phyloP scores from a whole-genome alignment of 2,888 invertebrate species.

The Platycnemis pennipes region DNA sequence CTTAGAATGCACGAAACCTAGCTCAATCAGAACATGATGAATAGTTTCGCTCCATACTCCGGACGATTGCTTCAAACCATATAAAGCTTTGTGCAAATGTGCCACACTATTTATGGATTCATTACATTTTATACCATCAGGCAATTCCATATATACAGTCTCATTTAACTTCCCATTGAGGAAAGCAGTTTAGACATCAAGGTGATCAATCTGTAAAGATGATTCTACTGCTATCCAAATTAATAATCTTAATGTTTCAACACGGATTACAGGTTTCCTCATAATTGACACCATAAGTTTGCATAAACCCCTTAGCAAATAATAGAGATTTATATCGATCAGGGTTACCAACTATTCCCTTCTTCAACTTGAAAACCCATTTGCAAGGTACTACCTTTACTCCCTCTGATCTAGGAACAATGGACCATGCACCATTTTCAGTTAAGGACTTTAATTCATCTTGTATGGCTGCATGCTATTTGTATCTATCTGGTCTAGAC shows the following conservation, averaged over 20 bases:
- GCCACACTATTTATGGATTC: not conserved
- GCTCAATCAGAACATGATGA: not conserved
- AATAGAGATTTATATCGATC: not conserved
- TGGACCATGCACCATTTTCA: not conserved
- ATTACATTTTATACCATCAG: not conserved
- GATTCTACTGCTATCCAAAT: not conserved
- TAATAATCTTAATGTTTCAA: not conserved
- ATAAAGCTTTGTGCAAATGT: not conserved
- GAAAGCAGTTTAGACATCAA: not conserved
- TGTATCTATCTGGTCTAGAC: not conserved
- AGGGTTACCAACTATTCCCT: not conserved
- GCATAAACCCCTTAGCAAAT: not conserved
- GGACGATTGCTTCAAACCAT: not conserved
- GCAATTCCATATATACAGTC: too few relatives aligned
- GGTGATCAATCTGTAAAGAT: not conserved
- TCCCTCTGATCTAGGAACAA: slow-evolving; percentile 1
- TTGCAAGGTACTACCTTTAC: not conserved
- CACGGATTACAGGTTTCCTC: not conserved
- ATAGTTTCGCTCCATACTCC: not conserved
- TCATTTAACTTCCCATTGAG: too few relatives aligned
- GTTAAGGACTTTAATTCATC: not conserved
- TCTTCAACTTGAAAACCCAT: not conserved
- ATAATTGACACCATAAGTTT: not conserved
- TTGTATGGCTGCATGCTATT: not conserved
- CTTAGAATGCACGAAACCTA: not conserved